Percentiles rank a stretch among this genome's conserved stretches.
These are phyloP conservation scores for Meles meles DNA, from an alignment of 2,113 vertebrate genomes.

Conservation along the genomic window DNA sequence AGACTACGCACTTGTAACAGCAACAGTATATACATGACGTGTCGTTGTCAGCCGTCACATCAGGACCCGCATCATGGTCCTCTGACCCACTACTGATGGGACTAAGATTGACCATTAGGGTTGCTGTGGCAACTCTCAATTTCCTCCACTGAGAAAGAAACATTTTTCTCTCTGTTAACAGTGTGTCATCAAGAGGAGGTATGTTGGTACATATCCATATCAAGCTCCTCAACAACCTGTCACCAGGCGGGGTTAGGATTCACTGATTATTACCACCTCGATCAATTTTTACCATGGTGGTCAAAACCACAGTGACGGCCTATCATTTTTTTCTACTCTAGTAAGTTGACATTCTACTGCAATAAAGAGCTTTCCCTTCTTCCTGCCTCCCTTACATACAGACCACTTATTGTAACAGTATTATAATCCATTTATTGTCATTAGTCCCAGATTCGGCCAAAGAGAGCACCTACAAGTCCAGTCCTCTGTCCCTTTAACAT, in stretches of 20 bases:
- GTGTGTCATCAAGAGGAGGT: background rate
- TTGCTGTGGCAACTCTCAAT: background rate
- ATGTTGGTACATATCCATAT: background rate
- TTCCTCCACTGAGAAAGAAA: background rate
- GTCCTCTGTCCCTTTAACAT: background rate
- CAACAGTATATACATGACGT: background rate
- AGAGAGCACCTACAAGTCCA: background rate
- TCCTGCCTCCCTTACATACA: background rate
- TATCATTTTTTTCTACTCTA: background rate
- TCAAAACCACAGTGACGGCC: background rate
- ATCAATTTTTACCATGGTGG: background rate
- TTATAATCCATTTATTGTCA: background rate
- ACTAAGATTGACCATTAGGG: background rate
- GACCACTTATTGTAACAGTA: background rate
- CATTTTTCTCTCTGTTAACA: background rate
- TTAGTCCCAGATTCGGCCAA: background rate
- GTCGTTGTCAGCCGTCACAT: background rate
- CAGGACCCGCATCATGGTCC: background rate
- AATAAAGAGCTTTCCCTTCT: background rate
- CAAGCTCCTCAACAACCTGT: background rate
- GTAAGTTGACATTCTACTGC: background rate
- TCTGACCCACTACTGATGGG: background rate
- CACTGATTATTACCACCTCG: background rate
- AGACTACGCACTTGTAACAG: background rate
- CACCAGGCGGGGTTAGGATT: background rate